Evolutionary conservation across 2,888 invertebrate species (phyloP).

Genomic region (Atrina japonica): DNA sequence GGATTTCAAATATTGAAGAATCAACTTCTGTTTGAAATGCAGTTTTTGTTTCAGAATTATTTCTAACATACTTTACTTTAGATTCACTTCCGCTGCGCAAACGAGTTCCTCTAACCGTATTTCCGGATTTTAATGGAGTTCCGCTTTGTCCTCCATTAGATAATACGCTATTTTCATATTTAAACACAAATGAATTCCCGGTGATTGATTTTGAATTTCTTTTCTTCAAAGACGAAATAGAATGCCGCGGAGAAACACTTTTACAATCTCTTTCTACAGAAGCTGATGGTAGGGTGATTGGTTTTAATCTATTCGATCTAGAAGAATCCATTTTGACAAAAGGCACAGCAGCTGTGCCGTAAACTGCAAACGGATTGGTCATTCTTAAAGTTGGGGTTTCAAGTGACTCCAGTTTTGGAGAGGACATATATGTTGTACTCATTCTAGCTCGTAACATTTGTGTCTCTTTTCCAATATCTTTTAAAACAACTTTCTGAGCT

Average conservation of each 20-base stretch:
- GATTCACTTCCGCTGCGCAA: background rate
- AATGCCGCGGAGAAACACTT: background rate
- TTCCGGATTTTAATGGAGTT: constrained; percentile 10
- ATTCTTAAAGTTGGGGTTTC: constrained; percentile 14
- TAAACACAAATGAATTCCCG: background rate
- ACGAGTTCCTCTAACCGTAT: background rate
- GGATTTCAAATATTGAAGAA: background rate
- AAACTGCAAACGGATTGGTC: constrained; percentile 30
- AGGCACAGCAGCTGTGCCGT: constrained; percentile 19
- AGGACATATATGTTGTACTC: constrained; percentile 5
- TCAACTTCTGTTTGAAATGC: constrained; percentile 17
- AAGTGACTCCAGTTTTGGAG: constrained; percentile 16
- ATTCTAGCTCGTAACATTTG: constrained; percentile 52
- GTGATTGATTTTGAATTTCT: background rate
- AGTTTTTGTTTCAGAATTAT: background rate
- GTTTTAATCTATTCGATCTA: constrained; percentile 14
- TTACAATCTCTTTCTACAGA: background rate
- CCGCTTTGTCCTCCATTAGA: background rate
- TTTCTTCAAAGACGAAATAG: background rate
- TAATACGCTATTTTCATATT: background rate
- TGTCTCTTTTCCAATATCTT: constrained; percentile 62
- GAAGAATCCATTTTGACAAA: constrained; percentile 22
- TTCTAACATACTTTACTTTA: background rate
- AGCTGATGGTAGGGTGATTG: background rate
- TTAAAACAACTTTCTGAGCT: constrained; percentile 64